Base-by-base conservation (phyloP, 2,888 invertebrate species). In the Macrophya alboannulata region DNA sequence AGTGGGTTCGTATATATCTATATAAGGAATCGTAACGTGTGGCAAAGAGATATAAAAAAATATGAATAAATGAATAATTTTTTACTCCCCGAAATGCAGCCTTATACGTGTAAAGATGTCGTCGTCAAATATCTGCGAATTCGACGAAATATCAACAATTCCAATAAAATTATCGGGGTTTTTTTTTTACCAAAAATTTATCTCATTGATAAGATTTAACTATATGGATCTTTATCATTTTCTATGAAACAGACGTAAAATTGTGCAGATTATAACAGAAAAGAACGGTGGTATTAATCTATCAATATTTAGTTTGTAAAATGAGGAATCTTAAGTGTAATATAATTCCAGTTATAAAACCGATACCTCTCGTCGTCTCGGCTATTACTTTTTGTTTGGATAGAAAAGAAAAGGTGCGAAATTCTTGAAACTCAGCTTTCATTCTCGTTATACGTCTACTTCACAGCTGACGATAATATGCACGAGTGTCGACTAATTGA, bases 61-160 rank as follows among this genome's bases (percentile, higher is more conserved):
- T 37, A 62, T 71, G 40, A 71, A 40, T 37, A 37, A 8, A 71
- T 71, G 71, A 71, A 71, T 40, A 40, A 40, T 71, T 62, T 48
- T 62, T 21, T 4, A 25, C 12, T 25, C 4, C 4, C 8, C 62
- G 5, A 62, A 21, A 10, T 62, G 10, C 25, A 10, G 1, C 25
- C 25, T 25, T 25, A 12, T 62, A 25, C 25, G 62, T 62, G n/a
- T 6, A 10, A 62, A 62, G 12, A 21, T 12, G 12, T 25, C 10
- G 25, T 12, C 4, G 12, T 48, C 48, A 10, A 12, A 48, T 12
- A 12, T 48, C 48, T 48, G 4, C 9, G 10, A 62, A 62, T 62
- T 62, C 62, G 25, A 62, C 62, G 25, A 21, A 62, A 25, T 62
- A 62, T 25, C 25, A 21, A 25, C 9, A 62, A 62, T 10, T 48